phyloP scores from a whole-genome alignment of 2,113 vertebrate species.

The Trinectes maculatus region DNA sequence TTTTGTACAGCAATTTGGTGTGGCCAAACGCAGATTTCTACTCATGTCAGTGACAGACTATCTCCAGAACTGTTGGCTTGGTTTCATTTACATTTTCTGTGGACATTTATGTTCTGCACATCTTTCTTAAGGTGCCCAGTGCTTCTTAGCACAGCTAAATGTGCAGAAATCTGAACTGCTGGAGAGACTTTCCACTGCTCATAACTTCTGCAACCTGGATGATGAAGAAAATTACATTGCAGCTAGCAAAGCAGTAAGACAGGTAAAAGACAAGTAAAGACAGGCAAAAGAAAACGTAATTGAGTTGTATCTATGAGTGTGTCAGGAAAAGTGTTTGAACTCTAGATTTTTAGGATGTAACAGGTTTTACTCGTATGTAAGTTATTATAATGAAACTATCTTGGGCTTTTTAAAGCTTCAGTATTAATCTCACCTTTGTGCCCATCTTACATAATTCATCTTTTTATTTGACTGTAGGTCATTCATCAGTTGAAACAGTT shows the following conservation, averaged over 20 bases:
- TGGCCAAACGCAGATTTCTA: not conserved
- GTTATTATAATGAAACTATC: not conserved
- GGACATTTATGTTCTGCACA: not conserved
- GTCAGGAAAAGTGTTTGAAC: not conserved
- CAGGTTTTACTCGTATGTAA: not conserved
- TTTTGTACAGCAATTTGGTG: not conserved
- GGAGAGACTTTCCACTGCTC: constrained; percentile 92
- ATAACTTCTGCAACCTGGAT: constrained; percentile 93
- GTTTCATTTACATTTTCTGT: not conserved
- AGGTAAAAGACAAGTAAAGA: constrained; percentile 69
- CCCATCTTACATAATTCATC: not conserved
- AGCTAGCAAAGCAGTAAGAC: constrained; percentile 90
- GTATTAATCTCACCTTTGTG: not conserved
- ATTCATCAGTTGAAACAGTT: constrained; percentile 92
- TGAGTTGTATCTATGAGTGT: not conserved
- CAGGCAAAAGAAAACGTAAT: not conserved
- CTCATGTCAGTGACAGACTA: not conserved
- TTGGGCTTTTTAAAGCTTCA: not conserved
- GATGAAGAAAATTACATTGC: constrained; percentile 90
- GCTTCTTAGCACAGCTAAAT: constrained; percentile 92
- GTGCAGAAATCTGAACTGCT: constrained; percentile 92
- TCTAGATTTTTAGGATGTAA: not conserved
- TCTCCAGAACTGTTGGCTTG: not conserved
- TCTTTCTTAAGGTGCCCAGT: constrained; percentile 83
- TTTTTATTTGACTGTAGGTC: constrained; percentile 79